Conservation (phyloP, 2,797 vertebrate species). For the Bradypus variegatus region DNA sequence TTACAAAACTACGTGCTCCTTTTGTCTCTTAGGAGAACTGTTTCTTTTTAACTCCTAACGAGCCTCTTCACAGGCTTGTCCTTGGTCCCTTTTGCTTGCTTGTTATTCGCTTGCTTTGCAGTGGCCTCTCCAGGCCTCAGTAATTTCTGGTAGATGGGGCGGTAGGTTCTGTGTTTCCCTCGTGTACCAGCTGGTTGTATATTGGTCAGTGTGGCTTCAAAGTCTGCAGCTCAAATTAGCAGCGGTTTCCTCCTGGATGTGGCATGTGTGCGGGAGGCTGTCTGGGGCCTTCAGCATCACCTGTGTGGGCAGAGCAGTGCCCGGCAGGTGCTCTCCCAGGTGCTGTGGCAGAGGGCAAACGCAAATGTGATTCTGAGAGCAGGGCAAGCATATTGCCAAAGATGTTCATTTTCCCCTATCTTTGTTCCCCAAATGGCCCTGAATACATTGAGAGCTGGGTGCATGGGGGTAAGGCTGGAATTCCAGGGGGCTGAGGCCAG, state of each 20-base stretch:
- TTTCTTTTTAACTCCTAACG: not conserved
- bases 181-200: not conserved
- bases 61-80: not conserved
- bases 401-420: not conserved
- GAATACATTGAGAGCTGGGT: not conserved
- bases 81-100: rapidly evolving
- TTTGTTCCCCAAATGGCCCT: not conserved
- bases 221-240: not conserved
- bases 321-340: rapidly evolving
- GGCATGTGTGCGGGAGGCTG: rapidly evolving
- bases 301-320: rapidly evolving
- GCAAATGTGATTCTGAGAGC: not conserved
- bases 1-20: not conserved
- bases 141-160: not conserved
- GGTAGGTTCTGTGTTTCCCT: rapidly evolving
- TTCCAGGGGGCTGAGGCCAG: not conserved
- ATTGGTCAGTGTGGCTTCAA: too few species aligned
- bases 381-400: not conserved
- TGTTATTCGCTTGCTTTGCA: not conserved
- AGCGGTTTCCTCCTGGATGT: rapidly evolving
- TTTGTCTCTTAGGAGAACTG: too few species aligned
- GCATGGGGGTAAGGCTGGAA: too few species aligned
- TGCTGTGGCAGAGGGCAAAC: not conserved
- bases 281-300: not conserved
- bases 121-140: not conserved